Conservation (phyloP, 2,113 vertebrate species). For the Gallinago media region DNA sequence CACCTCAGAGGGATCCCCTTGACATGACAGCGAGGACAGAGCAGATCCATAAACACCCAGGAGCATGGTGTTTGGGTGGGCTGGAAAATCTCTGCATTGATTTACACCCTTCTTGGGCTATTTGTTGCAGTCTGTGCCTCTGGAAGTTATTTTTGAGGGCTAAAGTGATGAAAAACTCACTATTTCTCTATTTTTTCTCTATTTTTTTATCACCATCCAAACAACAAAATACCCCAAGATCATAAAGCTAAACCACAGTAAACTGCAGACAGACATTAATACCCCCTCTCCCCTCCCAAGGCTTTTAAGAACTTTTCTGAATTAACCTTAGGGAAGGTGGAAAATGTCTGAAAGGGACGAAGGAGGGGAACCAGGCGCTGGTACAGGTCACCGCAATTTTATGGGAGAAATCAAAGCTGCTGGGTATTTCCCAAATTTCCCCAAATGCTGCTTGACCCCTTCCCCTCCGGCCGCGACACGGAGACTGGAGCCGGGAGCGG, state of each 20-base stretch:
- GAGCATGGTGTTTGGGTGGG: rapidly evolving
- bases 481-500: rapidly evolving
- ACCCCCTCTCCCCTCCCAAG: neutral
- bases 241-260: rapidly evolving
- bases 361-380: rapidly evolving
- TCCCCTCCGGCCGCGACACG: rapidly evolving
- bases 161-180: neutral
- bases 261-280: neutral
- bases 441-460: rapidly evolving
- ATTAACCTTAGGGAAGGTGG: neutral
- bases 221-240: neutral
- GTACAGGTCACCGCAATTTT: rapidly evolving
- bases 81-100: neutral
- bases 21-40: rapidly evolving
- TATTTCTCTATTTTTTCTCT: neutral
- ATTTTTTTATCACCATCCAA: neutral
- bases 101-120: neutral
- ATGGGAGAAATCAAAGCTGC: neutral
- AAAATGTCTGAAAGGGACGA: neutral
- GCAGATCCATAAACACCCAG: neutral
- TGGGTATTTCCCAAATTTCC: neutral
- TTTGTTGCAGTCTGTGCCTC: neutral
- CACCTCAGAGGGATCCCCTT: neutral
- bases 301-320: neutral
- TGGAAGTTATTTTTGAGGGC: neutral